Evolutionary conservation across 2,888 invertebrate genomes (phyloP), one percentile per base, ranked within the genome.

Genomic region (Camptogramma bilineatum): DNA sequence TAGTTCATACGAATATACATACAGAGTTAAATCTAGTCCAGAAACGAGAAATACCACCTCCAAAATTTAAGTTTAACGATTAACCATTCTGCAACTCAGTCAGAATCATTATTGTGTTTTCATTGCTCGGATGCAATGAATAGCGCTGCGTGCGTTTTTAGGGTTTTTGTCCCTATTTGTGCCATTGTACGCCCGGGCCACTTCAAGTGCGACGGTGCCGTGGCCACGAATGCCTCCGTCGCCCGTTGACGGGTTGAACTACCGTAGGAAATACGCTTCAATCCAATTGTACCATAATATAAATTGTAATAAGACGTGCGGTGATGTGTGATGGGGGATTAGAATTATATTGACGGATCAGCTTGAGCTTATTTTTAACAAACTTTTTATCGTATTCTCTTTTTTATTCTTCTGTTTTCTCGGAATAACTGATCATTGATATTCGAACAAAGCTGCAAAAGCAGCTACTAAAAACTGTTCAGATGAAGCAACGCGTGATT

Each of bases 101-200:
- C 69, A 70, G 81, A 85, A 82, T 86, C 80, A 86, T 86, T 87
- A 87, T 89, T 87, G 84, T 93, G 90, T 92, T 92, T 93, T 92
- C 86, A 86, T 92, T 88, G 88, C 86, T 82, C 80, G 76, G 79
- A 73, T 76, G 74, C 76, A 77, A 78, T 90, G 90, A 91, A 91
- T 91, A 79, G 88, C 91, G 24, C 92, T 82, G 90, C 91, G 80
- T 91, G 92, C 84, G 81, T 89, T 91, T 89, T 88, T 90, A 84
- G 78, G 75, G 69, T 77, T 73, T 64, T 70, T 66, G 65, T 68
- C 59, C 56, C n/a, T 54, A 50, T 44, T 56, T 58, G 39, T 62
- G 55, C 73, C 72, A 85, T 91, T 91, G 84, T 88, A 64, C 77
- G 58, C 72, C 69, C 71, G 69, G 75, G 72, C 82, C 90, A 89